Evolutionary conservation across 2,113 vertebrate genomes (phyloP), one percentile per base, ranked within the genome.

Genomic region (Ochotona princeps): DNA sequence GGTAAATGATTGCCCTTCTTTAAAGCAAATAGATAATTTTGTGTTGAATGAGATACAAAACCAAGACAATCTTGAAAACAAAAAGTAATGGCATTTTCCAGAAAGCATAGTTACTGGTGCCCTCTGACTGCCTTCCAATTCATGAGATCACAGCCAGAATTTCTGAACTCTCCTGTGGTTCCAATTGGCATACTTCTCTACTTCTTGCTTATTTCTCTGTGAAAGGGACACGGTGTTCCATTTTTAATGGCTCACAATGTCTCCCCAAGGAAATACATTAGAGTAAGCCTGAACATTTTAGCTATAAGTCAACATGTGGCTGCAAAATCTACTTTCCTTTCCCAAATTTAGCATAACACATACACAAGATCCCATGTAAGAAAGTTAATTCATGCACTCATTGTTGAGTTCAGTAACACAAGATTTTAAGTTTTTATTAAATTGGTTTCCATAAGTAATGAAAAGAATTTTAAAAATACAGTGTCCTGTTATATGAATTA

Each of bases 31-130:
- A 92, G 57, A 86, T 47, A 10, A 61, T 93, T 88, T 88, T 21
- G 26, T 93, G 26, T 87, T 94, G n/a, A 94, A 57, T 79, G 9
- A 92, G 66, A 90, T 60, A 87, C 84, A 66, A 93, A 87, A 85
- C 14, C 20, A 78, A 82, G 54, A 70, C 67, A 35, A n/a, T 79
- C 63, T 87, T 80, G 81, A 84, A 92, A 94, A 89, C 25, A 35
- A 87, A 5, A 8, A 82, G n/a, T 79, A 85, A 79, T 65, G 47
- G 14, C 17, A 83, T 93, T 94, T 96, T 91, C 60, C 67, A 87
- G 47, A 63, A 89, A 81, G 82, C 86, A 15, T 35, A 80, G 51
- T 84, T 87, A 73, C 44, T 51, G 60, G n/a, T 92, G 60, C 54
- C 75, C 87, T 80, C 38, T 89, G 23, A 73, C 66, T 86, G 7